Evolutionary conservation across 1,140 invertebrate genomes (phyloP), one percentile per base, ranked within the genome.

Genomic region (Drosophila burlai): DNA sequence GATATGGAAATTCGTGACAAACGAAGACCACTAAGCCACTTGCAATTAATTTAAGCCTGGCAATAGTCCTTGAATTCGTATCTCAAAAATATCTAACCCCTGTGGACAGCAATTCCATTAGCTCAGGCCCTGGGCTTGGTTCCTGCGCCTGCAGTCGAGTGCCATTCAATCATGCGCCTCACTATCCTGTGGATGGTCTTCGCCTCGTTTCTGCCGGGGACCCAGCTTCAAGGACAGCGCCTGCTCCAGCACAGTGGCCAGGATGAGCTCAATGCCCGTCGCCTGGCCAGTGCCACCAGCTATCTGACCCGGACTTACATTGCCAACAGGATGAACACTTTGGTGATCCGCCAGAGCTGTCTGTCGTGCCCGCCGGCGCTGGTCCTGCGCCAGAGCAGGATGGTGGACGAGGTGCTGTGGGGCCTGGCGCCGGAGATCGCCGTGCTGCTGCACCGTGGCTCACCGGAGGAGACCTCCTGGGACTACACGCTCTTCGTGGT

Each of bases 401-500:
- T 87, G 0, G 26, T 87, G 15, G 72, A 83, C 16, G 64, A 68
- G 24, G 21, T 87, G 21, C 46, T 83, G 29, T 42, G 46, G n/a
- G 29, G 40, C 13, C 24, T 79, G 18, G 26, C 50, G 0, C 63
- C 52, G 0, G 49, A 86, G 2, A 42, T 78, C n/a, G 24, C 69
- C 15, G 36, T 83, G 6, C 47, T 71, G n/a, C 67, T 89, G 4
- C 55, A 59, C n/a, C 24, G 34, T 1, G 62, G 67, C 11, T 24
- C 18, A 0, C 9, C 49, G 1, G n/a, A 67, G 13, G 66, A 78
- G 21, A 29, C 65, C 3, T 29, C 58, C 36, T 52, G 60, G 68
- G 84, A 89, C 40, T 89, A 89, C 29, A 79, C 69, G 9, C 67
- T 89, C 7, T 81, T 89, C 29, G 69, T 89, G 46, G 71, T 83